Evolutionary conservation across 1,140 invertebrate species (phyloP).

Genomic region (Conus betulinus): DNA sequence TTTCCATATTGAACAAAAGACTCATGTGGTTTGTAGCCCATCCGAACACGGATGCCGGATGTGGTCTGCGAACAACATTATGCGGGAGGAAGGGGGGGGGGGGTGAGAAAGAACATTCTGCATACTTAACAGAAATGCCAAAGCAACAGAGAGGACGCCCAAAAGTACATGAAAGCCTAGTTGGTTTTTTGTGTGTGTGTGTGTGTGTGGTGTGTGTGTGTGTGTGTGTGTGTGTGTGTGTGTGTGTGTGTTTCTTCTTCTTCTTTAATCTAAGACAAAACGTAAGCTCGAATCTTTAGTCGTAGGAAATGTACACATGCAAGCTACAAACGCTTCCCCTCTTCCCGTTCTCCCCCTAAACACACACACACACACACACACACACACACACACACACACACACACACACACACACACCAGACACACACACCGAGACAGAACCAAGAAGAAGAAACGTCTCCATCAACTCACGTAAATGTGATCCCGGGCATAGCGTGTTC

Average conservation of each 20-base stretch:
- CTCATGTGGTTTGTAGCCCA: too few species aligned
- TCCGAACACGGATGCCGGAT: too few species aligned
- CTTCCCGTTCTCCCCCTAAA: not conserved
- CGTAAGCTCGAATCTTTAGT: not conserved
- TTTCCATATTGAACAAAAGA: too few species aligned
- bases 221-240: not conserved
- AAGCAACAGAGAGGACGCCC: too few species aligned
- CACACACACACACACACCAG: not conserved
- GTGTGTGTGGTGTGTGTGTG: constrained; percentile 16
- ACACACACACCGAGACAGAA: not conserved
- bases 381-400: not conserved
- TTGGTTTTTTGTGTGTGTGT: not conserved
- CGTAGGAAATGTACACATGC: too few species aligned
- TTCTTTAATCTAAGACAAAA: not conserved
- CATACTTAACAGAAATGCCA: too few species aligned
- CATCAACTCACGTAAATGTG: constrained; percentile 91
- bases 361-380: constrained; percentile 14
- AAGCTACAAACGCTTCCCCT: too few species aligned
- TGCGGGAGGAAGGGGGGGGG: too few species aligned
- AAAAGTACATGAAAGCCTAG: too few species aligned
- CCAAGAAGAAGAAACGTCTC: not conserved
- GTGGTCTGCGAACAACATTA: too few species aligned
- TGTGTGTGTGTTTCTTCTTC: not conserved
- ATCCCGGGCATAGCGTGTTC: constrained; percentile 98
- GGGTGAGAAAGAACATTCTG: too few species aligned